These are phyloP conservation scores for Nudaria mundana DNA, from an alignment of 2,888 invertebrate species.

Conservation along the genomic window DNA sequence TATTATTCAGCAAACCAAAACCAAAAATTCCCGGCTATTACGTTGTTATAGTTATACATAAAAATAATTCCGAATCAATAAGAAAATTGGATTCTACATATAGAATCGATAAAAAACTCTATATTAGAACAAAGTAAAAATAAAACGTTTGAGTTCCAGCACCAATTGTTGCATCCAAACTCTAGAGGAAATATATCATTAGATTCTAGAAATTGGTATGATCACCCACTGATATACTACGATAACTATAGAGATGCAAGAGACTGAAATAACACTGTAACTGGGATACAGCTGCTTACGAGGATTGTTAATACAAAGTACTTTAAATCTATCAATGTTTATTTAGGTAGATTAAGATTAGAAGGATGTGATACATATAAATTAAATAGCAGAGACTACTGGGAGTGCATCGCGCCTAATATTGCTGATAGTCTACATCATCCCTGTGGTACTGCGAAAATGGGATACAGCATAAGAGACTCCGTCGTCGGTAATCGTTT, in stretches of 20 bases:
- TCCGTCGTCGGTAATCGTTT: constrained; percentile 75
- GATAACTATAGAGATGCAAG: constrained; percentile 14
- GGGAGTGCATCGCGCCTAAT: background rate
- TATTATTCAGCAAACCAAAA: constrained; percentile 10
- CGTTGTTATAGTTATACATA: background rate
- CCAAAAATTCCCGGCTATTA: constrained; percentile 14
- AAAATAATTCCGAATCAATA: constrained; percentile 2
- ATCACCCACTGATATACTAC: constrained; percentile 44
- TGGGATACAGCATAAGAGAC: constrained; percentile 63
- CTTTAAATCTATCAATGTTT: background rate
- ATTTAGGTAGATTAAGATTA: background rate
- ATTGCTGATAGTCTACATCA: background rate
- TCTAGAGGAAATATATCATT: constrained; percentile 22
- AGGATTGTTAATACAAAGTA: background rate
- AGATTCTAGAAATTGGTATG: constrained; percentile 24
- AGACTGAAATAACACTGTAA: constrained; percentile 12
- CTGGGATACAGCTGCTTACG: background rate
- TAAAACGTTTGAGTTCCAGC: constrained; percentile 3
- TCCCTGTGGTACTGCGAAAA: constrained; percentile 39
- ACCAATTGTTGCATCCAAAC: constrained; percentile 10
- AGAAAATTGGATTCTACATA: constrained; percentile 10
- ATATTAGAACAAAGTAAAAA: constrained; percentile 14
- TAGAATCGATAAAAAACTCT: constrained; percentile 16
- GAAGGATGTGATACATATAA: background rate
- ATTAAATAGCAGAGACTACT: background rate